A percentile compares a stretch with the other conserved stretches of the same genome.
phyloP scores from a whole-genome alignment of 1,140 invertebrate genomes.

The Melanaphis sacchari region DNA sequence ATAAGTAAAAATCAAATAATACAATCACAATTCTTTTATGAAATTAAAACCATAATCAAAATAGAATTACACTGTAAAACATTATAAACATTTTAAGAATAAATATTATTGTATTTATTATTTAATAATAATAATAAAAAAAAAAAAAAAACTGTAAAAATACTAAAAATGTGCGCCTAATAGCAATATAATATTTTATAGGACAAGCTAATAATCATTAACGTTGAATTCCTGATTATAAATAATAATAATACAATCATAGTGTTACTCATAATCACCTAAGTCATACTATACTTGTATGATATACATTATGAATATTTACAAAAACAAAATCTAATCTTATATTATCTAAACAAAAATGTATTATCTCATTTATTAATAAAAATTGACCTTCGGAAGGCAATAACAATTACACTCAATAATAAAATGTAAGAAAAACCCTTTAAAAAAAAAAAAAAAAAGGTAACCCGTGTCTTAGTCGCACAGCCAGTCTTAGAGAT shows the following conservation, averaged over 20 bases:
- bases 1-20: too few species aligned
- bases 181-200: not conserved
- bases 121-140: too few species aligned
- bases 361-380: not conserved
- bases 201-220: not conserved
- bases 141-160: not conserved
- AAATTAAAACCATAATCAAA: too few species aligned
- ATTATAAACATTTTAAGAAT: too few species aligned
- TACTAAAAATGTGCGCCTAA: not conserved
- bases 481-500: not conserved
- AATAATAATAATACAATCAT: not conserved
- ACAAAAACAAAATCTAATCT: not conserved
- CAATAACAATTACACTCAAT: not conserved
- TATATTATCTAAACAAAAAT: not conserved
- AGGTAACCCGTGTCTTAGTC: not conserved
- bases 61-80: too few species aligned
- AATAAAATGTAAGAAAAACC: not conserved
- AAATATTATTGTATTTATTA: too few species aligned
- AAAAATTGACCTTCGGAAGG: not conserved
- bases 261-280: not conserved
- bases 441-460: not conserved
- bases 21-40: too few species aligned
- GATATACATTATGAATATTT: not conserved
- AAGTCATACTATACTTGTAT: not conserved
- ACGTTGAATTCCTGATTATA: not conserved